Evolutionary conservation across 2,888 invertebrate species (phyloP), one percentile per base, ranked within the genome.

Genomic region (Tuta absoluta): DNA sequence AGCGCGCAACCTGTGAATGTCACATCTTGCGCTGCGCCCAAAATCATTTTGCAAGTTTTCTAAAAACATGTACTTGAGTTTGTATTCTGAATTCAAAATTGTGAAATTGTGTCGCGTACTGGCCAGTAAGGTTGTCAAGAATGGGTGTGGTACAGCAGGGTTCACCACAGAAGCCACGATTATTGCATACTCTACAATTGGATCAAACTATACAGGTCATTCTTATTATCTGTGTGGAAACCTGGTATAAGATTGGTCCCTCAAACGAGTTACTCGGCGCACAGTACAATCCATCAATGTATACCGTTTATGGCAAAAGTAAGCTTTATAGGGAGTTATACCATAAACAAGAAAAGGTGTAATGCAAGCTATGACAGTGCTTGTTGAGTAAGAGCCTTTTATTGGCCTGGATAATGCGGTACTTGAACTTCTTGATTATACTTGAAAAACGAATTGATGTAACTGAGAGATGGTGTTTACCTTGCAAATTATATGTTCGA

Each of bases 381-480:
- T n/a, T 45, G 17, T 45, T 45, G 45, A 45, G 45, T 45, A 45
- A 45, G 45, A 41, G 24, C 7, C 23, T 24, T 53, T 53, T 53
- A 53, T 53, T 53, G 23, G 14, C 51, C 23, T 14, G 4, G 23
- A 53, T 24, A 53, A 14, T 1, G 51, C 14, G 51, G 51, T 53
- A 24, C 24, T 24, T 53, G 51, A 23, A 24, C 51, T 12, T 14
- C 51, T 21, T 21, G 21, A 51, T 51, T n/a, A n/a, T n/a, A n/a
- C n/a, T n/a, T n/a, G n/a, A 51, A 51, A 51, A 21, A 51, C 51
- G 51, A 51, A 23, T 11, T 21, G 21, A 23, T 51, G 11, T 51
- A n/a, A n/a, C n/a, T n/a, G n/a, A n/a, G n/a, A n/a, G n/a, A n/a
- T n/a, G n/a, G n/a, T n/a, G n/a, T n/a, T n/a, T n/a, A n/a, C n/a